Percentiles rank a stretch among this genome's conserved stretches.
Conservation (phyloP, 2,888 invertebrate species). For the Brachynemurus nebulosus region DNA sequence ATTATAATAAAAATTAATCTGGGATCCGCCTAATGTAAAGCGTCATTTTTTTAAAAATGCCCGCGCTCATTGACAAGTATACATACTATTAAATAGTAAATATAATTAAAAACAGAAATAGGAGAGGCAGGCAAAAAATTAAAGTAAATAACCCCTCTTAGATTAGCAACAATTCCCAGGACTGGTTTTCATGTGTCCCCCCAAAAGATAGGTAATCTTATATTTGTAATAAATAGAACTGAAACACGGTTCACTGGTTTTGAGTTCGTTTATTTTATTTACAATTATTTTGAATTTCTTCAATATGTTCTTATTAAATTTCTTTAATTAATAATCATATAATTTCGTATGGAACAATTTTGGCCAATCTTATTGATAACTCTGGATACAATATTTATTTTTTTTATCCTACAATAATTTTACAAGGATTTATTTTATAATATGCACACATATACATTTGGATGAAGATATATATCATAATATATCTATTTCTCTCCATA, state of each 20-base stretch:
- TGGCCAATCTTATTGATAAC: slow-evolving; percentile 9
- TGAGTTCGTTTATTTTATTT: slow-evolving; percentile 1
- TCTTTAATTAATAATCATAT: neutral
- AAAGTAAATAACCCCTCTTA: slow-evolving; percentile 8
- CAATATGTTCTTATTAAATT: neutral
- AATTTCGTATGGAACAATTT: slow-evolving; percentile 5
- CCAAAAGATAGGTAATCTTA: slow-evolving; percentile 14
- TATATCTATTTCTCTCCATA: slow-evolving; percentile 2
- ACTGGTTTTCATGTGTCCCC: slow-evolving; percentile 13
- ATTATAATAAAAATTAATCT: slow-evolving; percentile 8
- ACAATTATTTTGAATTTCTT: neutral
- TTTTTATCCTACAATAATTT: slow-evolving; percentile 13
- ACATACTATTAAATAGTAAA: neutral
- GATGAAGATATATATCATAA: slow-evolving; percentile 5
- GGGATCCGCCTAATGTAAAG: slow-evolving; percentile 9
- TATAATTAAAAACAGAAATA: neutral
- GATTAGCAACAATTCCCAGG: slow-evolving; percentile 11
- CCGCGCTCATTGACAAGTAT: neutral
- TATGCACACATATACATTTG: slow-evolving; percentile 29
- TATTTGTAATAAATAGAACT: slow-evolving; percentile 12
- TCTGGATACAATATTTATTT: slow-evolving; percentile 3
- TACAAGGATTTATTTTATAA: slow-evolving; percentile 29
- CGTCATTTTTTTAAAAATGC: slow-evolving; percentile 5
- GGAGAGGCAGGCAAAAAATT: slow-evolving; percentile 2
- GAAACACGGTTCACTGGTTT: slow-evolving; percentile 13